Conservation (phyloP, 2,797 vertebrate species). For the Dromococcyx pavoninus region DNA sequence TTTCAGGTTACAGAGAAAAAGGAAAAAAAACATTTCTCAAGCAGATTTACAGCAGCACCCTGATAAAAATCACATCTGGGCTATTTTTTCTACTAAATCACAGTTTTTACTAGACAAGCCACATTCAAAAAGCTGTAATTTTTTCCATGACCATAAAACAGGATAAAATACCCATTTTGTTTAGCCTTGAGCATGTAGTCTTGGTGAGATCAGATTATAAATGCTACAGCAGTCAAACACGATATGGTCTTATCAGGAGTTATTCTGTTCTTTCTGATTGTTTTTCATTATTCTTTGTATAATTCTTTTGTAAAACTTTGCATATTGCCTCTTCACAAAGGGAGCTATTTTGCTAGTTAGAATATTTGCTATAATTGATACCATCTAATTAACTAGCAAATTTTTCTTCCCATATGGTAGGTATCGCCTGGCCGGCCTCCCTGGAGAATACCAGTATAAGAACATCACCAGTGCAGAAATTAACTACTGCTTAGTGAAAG, state of each 20-base stretch:
- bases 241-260: background rate
- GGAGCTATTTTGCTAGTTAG: background rate
- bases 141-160: conserved; percentile 12
- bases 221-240: background rate
- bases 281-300: background rate
- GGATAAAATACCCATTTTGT: conserved; percentile 12
- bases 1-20: background rate
- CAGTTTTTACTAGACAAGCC: conserved; percentile 1
- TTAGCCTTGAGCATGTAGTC: conserved; percentile 11
- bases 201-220: background rate
- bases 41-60: conserved; percentile 22
- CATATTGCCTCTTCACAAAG: background rate
- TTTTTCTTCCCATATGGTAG: conserved; percentile 68
- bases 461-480: conserved; percentile 95
- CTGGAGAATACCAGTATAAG: conserved; percentile 91
- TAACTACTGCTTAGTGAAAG: conserved; percentile 93
- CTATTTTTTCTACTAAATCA: conserved; percentile 44
- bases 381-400: background rate
- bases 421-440: conserved; percentile 93
- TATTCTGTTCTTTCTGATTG: background rate
- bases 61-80: conserved; percentile 17
- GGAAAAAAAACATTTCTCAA: background rate
- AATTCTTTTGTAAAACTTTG: background rate
- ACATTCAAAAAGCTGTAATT: conserved; percentile 46
- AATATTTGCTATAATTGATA: background rate